These are phyloP conservation scores for Meliscaeva auricollis DNA, from an alignment of 2,888 invertebrate genomes.

Conservation along the genomic window DNA sequence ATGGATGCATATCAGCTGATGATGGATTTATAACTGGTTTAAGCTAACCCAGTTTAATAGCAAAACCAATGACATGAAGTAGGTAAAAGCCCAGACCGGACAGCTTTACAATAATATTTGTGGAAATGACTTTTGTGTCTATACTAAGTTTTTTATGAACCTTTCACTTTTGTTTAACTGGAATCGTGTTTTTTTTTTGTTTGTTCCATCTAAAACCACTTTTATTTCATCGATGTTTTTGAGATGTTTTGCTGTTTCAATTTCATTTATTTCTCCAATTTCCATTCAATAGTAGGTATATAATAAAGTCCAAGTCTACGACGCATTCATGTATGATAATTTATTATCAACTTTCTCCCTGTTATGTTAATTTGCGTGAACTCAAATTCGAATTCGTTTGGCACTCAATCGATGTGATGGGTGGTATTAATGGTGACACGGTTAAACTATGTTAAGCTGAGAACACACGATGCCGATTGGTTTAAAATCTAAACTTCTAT, in stretches of 20 bases:
- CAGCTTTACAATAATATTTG: background rate
- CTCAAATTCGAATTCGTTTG: constrained; percentile 48
- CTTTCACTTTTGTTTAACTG: constrained; percentile 56
- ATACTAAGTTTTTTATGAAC: constrained; percentile 8
- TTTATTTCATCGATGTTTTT: constrained; percentile 1
- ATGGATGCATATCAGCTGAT: constrained; percentile 2
- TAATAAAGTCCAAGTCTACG: background rate
- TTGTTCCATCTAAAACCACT: background rate
- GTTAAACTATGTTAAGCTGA: constrained; percentile 22
- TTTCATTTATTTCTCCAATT: constrained; percentile 48
- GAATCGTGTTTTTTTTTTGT: background rate
- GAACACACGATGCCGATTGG: constrained; percentile 23
- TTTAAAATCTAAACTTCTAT: constrained; percentile 39
- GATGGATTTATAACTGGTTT: constrained; percentile 7
- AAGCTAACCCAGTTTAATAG: background rate
- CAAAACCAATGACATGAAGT: constrained; percentile 13
- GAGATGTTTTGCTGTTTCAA: constrained; percentile 37
- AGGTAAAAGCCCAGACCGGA: constrained; percentile 36
- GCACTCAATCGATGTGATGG: background rate
- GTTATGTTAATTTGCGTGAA: constrained; percentile 69
- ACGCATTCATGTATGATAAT: constrained; percentile 62
- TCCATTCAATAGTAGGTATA: constrained; percentile 7
- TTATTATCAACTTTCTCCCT: constrained; percentile 69
- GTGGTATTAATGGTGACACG: background rate
- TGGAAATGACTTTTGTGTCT: constrained; percentile 7